These are phyloP conservation scores for Colletes latitarsis DNA, from an alignment of 1,140 invertebrate genomes.

Conservation along the genomic window DNA sequence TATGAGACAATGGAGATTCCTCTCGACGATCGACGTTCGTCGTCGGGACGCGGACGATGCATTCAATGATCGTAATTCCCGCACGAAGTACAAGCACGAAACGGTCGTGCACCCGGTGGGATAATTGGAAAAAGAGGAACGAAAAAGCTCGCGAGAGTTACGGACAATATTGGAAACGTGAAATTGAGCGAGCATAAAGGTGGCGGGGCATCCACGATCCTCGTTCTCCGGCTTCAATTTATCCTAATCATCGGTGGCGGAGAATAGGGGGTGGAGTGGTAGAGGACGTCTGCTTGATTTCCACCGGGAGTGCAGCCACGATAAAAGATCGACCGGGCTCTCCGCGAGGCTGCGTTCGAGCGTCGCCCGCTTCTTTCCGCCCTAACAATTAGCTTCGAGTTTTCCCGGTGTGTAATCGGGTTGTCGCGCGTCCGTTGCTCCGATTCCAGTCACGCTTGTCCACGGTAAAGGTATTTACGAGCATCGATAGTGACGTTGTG, in stretches of 20 bases:
- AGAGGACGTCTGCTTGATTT: constrained; percentile 54
- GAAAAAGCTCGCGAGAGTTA: constrained; percentile 18
- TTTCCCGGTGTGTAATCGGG: neutral
- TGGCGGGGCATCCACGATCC: neutral
- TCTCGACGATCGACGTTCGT: constrained; percentile 11
- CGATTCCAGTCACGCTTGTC: neutral
- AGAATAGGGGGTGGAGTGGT: neutral
- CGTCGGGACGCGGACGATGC: constrained; percentile 6
- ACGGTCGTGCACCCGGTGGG: neutral
- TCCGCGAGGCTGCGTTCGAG: constrained; percentile 20
- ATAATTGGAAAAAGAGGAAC: constrained; percentile 34
- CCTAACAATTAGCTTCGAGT: constrained; percentile 10
- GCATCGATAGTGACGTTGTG: neutral
- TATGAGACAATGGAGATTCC: constrained; percentile 46
- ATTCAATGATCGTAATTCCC: constrained; percentile 41
- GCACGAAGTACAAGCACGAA: constrained; percentile 27
- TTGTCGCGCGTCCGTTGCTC: neutral
- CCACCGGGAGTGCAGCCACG: constrained; percentile 52
- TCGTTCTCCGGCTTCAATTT: constrained; percentile 53
- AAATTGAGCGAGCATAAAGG: constrained; percentile 58
- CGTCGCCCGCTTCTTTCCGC: neutral
- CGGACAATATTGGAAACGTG: constrained; percentile 54
- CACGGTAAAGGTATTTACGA: no score
- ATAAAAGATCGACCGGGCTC: constrained; percentile 49
- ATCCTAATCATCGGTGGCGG: constrained; percentile 62